Evolutionary conservation across 2,113 vertebrate genomes (phyloP), one percentile per base, ranked within the genome.

Genomic region (Trinectes maculatus): DNA sequence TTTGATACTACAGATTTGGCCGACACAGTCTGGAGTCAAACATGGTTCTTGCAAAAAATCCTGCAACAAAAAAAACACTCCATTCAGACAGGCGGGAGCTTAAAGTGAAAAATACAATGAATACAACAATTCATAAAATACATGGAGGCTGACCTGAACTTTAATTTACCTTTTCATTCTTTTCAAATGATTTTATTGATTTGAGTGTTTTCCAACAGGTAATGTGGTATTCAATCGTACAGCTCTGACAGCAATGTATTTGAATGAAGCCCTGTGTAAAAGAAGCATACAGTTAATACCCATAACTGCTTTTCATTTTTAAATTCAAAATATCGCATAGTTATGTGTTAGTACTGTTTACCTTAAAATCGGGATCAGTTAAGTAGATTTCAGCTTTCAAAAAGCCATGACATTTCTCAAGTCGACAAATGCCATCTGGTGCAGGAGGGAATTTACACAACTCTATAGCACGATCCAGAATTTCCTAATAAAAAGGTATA

Each of bases 311-410:
- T 60, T 22, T 2, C 9, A 28, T 12, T 0, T 44, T 34, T 15
- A 0, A 9, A 10, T 12, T 1, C 1, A 9, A 58, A 47, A 12
- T 1, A 1, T 2, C 4, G 0, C 7, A 8, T 4, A 2, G 25
- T 1, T 21, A 3, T 11, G 1, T 15, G 46, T 33, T 0, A 39
- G 0, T 3, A 39, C 15, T 1, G 5, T 4, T 83, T 91, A 98
- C 98, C 94, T 98, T 99, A 59, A 98, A 99, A 79, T 97, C 95
- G 3, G 96, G 96, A 43, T 99, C 98, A 3, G 93, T 95, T 68
- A 98, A 92, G 86, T 93, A 99, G 53, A 99, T 96, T 65, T 96
- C 91, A 34, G 91, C 64, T 89, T 98, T 98, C 29, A 89, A 85
- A 65, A 90, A 76, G 5, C 89, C 85, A 16, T 68, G 79, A 65